Conservation (phyloP, 2,113 vertebrate genomes). For the Crotalus tigris region DNA sequence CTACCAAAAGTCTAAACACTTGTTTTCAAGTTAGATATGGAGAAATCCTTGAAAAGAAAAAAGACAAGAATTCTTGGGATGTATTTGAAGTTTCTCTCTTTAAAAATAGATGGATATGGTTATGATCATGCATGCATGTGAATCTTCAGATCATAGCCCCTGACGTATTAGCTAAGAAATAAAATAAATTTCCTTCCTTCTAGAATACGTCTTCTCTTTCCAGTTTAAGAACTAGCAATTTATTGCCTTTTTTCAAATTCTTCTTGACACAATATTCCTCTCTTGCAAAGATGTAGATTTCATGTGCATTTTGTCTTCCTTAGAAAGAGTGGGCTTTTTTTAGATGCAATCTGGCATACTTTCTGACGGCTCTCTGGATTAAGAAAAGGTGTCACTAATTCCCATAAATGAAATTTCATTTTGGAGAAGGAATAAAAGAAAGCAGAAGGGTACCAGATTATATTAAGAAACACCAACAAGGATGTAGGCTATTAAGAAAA, state of each 20-base stretch:
- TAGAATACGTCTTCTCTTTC: background rate
- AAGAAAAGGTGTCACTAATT: constrained; percentile 20
- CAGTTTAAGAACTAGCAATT: background rate
- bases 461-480: no score
- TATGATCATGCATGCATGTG: background rate
- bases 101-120: background rate
- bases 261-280: background rate
- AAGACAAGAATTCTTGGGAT: background rate
- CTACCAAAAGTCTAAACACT: background rate
- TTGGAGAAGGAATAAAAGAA: constrained; percentile 9
- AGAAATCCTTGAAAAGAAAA: background rate
- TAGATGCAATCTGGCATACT: background rate
- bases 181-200: no score
- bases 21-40: background rate
- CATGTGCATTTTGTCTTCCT: background rate
- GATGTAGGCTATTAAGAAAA: background rate
- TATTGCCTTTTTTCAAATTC: background rate
- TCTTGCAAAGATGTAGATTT: background rate
- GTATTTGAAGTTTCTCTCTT: background rate
- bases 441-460: background rate
- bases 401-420: constrained; percentile 25
- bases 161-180: no score
- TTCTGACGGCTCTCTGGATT: background rate
- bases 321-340: constrained; percentile 10
- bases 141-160: background rate